Evolutionary conservation across 2,888 invertebrate species (phyloP), one percentile per base, ranked within the genome.

Genomic region (Ophion slaviceki): DNA sequence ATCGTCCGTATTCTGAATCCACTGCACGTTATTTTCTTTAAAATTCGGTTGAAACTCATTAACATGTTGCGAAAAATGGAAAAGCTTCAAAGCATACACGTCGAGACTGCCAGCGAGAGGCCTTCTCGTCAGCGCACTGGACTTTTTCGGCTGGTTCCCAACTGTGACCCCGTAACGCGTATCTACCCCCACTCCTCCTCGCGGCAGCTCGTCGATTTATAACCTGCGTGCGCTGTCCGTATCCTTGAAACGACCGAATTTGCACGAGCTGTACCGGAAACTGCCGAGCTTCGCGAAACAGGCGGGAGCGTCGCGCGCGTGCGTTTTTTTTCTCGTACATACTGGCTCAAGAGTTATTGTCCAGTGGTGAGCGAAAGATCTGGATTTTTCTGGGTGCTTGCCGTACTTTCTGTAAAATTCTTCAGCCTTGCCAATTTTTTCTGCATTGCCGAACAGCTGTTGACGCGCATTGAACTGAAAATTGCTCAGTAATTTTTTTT

Each of bases 11-110:
- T 95, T 95, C 95, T 95, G 95, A 95, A 95, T 94, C 96, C 96
- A 96, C 95, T 95, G 95, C 96, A 96, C 95, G 95, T 95, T 96
- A 95, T 96, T 95, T 95, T 95, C 95, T 95, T 95, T 95, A 95
- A 95, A 95, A 96, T 95, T 95, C 95, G 95, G 95, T 95, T 94
- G 95, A 96, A 96, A 95, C 96, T 96, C 95, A 96, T 96, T 96
- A 96, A 96, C 97, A 97, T 96, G 96, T 89, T 94, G 93, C 89
- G 89, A 89, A 88, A 79, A 87, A 87, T 87, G 85, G 10, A 79
- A 70, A 86, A 86, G 81, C 76, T 91, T 91, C 90, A 92, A 90
- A 92, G 90, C 92, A 92, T 92, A 92, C 93, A 93, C 92, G 81
- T 91, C 89, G 93, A 93, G 93, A 93, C 90, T 92, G 92, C 93